Base-by-base conservation (phyloP, 1,140 invertebrate species). In the Chrysomallon squamiferum region DNA sequence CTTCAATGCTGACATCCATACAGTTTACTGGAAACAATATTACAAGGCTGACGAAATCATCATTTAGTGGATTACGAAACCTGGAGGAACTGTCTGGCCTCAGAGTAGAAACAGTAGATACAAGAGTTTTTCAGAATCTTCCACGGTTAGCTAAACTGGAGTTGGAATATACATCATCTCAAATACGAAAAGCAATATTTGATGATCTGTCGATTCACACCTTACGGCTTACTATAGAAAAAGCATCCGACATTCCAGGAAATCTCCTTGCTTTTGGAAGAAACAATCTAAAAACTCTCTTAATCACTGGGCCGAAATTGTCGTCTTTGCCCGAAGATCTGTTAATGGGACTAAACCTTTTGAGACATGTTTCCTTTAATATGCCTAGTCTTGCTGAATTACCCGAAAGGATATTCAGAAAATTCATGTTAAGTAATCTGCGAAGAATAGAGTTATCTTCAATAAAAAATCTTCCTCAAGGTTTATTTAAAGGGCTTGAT, bases 11-110 rank as follows among this genome's bases (percentile, higher is more conserved):
- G 25, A 60, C 41, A 20, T 50, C 61, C n/a, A 30, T 67, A 27
- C 49, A 67, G 29, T 50, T 67, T 20, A 62, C 65, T 22, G 65
- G 65, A 1, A 67, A 62, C 60, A 43, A 54, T 54, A 30, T 67
- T 35, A n/a, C 22, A 56, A 49, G 47, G 20, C 15, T 67, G 3
- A 52, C 54, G 3, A 38, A 33, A 29, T 29, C n/a, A 29, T 45
- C 65, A 9, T 67, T 62, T 32, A 25, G 33, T 29, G 59, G 59
- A 38, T 15, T 67, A 18, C 25, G 61, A 13, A 62, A 62, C 33
- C 27, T 67, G 20, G 43, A 52, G n/a, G 35, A 43, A 15, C n/a
- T 67, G 52, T 52, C 49, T 27, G 65, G 65, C 22, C 49, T 67
- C 6, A 59, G 62, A 20, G 52, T 50, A 20, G 29, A 57, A 25